Evolutionary conservation across 2,888 invertebrate genomes (phyloP).

Genomic region (Nemotelus nigrinus): DNA sequence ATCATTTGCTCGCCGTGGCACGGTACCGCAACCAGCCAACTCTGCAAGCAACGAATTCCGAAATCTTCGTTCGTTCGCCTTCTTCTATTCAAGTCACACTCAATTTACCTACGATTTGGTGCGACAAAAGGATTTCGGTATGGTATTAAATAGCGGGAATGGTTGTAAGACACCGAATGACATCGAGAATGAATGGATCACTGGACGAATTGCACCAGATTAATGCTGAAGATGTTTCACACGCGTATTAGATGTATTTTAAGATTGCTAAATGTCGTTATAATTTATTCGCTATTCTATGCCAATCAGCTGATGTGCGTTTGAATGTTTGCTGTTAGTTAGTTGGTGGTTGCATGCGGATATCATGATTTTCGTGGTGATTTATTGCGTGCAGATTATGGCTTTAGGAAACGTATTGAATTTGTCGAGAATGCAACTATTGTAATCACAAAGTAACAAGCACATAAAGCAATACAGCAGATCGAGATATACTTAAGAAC

Average conservation of each 20-base stretch:
- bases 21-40: too few species aligned
- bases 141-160: neutral
- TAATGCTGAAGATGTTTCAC: constrained; percentile 31
- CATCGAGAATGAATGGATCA: neutral
- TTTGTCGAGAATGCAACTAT: constrained; percentile 1
- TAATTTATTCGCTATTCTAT: constrained; percentile 35
- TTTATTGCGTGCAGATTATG: constrained; percentile 10
- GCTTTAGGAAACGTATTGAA: constrained; percentile 33
- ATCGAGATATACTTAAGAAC: too few species aligned
- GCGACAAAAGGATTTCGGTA: constrained; percentile 10
- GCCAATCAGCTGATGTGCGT: constrained; percentile 16
- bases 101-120: neutral
- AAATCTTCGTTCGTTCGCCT: too few species aligned
- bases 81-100: neutral
- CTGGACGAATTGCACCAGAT: constrained; percentile 41
- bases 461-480: too few species aligned
- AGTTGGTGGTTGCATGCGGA: neutral
- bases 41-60: too few species aligned
- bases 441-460: too few species aligned
- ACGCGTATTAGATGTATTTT: constrained; percentile 39
- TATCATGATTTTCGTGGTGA: constrained; percentile 28
- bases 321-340: neutral
- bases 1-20: neutral
- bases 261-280: constrained; percentile 34
- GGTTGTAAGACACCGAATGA: neutral